phyloP scores from a whole-genome alignment of 2,888 invertebrate genomes.

The Cordilura impudica region DNA sequence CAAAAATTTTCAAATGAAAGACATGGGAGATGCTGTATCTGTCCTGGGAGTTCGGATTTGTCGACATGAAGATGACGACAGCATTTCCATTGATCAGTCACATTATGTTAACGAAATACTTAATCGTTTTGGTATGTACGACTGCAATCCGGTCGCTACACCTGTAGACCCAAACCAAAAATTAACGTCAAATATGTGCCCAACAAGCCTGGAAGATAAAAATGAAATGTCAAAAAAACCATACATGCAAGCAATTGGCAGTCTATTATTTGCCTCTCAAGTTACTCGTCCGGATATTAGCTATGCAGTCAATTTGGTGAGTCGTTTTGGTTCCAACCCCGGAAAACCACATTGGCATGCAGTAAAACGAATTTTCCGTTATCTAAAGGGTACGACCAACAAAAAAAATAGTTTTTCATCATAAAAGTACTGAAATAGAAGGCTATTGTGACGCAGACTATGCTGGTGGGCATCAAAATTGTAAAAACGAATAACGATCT shows the following conservation, averaged over 20 bases:
- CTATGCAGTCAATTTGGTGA: neutral
- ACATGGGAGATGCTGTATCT: constrained; percentile 36
- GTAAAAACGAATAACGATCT: too few species aligned
- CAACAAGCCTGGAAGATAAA: constrained; percentile 6
- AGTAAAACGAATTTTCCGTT: constrained; percentile 9
- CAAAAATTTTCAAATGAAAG: constrained; percentile 48
- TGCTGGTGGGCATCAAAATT: too few species aligned
- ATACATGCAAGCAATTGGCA: constrained; percentile 21
- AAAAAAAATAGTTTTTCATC: too few species aligned
- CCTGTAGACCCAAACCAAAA: constrained; percentile 30
- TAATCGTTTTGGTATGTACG: constrained; percentile 13
- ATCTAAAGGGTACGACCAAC: too few species aligned
- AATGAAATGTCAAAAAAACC: neutral
- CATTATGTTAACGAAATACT: constrained; percentile 21
- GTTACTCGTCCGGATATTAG: constrained; percentile 23
- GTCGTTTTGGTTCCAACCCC: constrained; percentile 12
- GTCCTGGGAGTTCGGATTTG: neutral
- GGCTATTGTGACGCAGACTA: too few species aligned
- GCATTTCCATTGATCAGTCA: constrained; percentile 23
- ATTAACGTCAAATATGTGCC: constrained; percentile 32
- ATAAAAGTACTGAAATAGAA: too few species aligned
- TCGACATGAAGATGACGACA: too few species aligned
- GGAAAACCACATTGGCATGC: constrained; percentile 27
- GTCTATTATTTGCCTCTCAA: constrained; percentile 22
- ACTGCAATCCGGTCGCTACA: constrained; percentile 32